Percentiles rank a stretch among this genome's conserved stretches.
phyloP scores from a whole-genome alignment of 2,113 vertebrate species.

The Carollia perspicillata region DNA sequence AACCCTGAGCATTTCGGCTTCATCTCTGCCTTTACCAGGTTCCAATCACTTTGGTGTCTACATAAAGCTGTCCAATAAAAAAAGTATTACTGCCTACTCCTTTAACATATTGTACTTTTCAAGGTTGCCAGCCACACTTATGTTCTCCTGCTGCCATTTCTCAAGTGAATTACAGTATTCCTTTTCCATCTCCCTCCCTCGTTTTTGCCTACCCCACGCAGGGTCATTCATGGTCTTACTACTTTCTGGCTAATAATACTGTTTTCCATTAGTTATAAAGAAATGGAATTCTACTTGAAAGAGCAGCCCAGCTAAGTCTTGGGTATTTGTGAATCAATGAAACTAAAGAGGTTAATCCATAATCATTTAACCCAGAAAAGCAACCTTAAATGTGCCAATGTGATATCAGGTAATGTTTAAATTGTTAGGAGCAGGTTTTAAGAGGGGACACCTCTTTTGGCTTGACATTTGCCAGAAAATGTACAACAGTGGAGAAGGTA shows the following conservation, averaged over 20 bases:
- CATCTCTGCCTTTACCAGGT: slow-evolving; percentile 55
- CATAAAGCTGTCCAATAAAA: slow-evolving; percentile 73
- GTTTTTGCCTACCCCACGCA: not conserved
- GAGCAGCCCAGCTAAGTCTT: not conserved
- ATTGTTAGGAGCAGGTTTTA: not conserved
- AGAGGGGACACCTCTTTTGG: not conserved
- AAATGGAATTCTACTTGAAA: slow-evolving; percentile 11
- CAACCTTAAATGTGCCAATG: not conserved
- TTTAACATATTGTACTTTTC: slow-evolving; percentile 66
- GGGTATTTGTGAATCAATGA: slow-evolving; percentile 38
- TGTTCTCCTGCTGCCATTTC: slow-evolving; percentile 51
- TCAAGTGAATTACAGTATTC: slow-evolving; percentile 56
- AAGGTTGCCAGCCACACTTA: slow-evolving; percentile 64
- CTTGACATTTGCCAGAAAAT: not conserved
- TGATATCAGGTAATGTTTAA: not conserved
- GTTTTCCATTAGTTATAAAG: slow-evolving; percentile 40
- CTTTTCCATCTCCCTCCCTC: not conserved
- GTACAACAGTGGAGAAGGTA: not conserved
- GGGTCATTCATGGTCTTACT: not conserved
- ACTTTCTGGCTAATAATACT: slow-evolving; percentile 47
- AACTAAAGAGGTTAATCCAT: not conserved
- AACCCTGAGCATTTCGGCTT: slow-evolving; percentile 33
- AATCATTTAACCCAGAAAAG: slow-evolving; percentile 48
- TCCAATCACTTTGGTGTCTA: slow-evolving; percentile 47
- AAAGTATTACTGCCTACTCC: slow-evolving; percentile 56